A percentile compares a stretch with the other conserved stretches of the same genome.
These are phyloP conservation scores for Phenganax subtilis DNA, from an alignment of 92 coral and sea anemone species.

Conservation along the genomic window DNA sequence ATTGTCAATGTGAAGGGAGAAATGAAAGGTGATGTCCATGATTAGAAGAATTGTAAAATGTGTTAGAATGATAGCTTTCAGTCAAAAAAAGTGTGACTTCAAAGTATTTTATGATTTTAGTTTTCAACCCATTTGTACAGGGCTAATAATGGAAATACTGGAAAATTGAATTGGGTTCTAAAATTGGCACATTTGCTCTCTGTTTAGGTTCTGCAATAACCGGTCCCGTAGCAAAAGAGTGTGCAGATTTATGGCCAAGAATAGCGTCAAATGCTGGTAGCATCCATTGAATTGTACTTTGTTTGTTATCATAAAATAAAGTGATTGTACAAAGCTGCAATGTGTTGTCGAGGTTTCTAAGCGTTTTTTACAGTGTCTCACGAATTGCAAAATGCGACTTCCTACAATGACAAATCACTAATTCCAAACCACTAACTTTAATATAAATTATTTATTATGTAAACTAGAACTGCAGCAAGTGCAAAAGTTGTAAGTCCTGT, in stretches of 20 bases:
- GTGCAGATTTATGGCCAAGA: constrained; percentile 99
- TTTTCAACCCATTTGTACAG: too few species aligned
- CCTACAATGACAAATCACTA: too few species aligned
- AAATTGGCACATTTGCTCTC: not conserved
- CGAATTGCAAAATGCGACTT: too few species aligned
- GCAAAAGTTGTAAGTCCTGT: too few species aligned
- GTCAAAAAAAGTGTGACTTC: too few species aligned
- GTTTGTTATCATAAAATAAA: constrained; percentile 20
- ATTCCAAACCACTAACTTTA: too few species aligned
- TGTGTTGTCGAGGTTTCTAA: not conserved
- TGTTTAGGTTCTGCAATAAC: constrained; percentile 93
- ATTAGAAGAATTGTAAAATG: not conserved
- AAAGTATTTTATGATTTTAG: too few species aligned
- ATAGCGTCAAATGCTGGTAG: constrained; percentile 99
- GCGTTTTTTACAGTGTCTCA: too few species aligned
- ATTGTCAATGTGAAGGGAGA: constrained; percentile 94
- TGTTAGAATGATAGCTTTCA: not conserved
- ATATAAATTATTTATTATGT: too few species aligned
- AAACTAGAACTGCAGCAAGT: too few species aligned
- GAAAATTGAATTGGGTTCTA: not conserved
- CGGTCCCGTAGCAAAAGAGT: constrained; percentile 99
- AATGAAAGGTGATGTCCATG: constrained; percentile 75
- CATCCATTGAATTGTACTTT: constrained; percentile 56
- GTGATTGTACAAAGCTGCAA: constrained; percentile 25
- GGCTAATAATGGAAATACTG: too few species aligned